phyloP scores from a whole-genome alignment of 1,140 invertebrate genomes.

The Vanessa atalanta region DNA sequence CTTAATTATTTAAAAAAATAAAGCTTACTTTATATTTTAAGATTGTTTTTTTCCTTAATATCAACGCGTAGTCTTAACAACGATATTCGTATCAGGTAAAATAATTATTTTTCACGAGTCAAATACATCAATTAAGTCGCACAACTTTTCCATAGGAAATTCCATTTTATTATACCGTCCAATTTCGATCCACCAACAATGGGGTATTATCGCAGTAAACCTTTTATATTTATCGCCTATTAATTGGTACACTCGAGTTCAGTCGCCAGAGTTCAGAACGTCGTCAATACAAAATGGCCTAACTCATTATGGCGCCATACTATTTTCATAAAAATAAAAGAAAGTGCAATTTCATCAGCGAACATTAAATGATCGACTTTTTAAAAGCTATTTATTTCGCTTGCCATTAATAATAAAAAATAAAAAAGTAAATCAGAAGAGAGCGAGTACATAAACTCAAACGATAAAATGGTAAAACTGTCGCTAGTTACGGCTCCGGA shows the following conservation, averaged over 20 bases:
- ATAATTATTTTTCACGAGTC: background rate
- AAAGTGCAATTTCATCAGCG: slow-evolving; percentile 35
- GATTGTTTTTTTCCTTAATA: no score
- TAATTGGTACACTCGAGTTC: slow-evolving; percentile 47
- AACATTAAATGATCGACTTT: slow-evolving; percentile 10
- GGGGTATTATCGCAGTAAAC: slow-evolving; percentile 43
- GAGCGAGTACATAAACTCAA: no score
- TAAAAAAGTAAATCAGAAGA: background rate
- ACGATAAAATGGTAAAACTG: no score
- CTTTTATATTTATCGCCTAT: slow-evolving; percentile 45
- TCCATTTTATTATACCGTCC: slow-evolving; percentile 21
- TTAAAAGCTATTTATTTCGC: background rate
- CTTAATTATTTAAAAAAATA: no score
- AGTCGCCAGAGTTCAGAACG: slow-evolving; percentile 26
- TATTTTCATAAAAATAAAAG: slow-evolving; percentile 31
- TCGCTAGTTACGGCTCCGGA: no score
- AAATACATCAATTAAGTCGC: slow-evolving; percentile 21
- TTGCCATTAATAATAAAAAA: background rate
- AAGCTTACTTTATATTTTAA: no score
- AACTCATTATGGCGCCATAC: slow-evolving; percentile 26
- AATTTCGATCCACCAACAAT: slow-evolving; percentile 36
- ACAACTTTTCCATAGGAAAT: slow-evolving; percentile 11
- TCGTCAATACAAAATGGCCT: slow-evolving; percentile 32
- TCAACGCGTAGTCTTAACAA: no score
- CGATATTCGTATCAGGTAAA: background rate